Percentiles rank a stretch among this genome's conserved stretches.
Evolutionary conservation across 1,140 invertebrate genomes (phyloP).

Genomic region (Aphidius ervi): DNA sequence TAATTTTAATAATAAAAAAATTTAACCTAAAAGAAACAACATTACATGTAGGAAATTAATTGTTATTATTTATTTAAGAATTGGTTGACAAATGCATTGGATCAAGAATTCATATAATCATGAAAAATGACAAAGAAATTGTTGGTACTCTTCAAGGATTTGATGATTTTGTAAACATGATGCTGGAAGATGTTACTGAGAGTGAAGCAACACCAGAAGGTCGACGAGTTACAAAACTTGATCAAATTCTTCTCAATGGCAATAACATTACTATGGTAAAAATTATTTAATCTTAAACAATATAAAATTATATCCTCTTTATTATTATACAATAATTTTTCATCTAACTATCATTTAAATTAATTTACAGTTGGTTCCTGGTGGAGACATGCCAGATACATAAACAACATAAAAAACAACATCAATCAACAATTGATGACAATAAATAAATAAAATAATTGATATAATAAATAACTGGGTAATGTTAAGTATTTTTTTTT

Average conservation of each 20-base stretch:
- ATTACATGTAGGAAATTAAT: background rate
- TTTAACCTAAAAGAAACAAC: slow-evolving; percentile 37
- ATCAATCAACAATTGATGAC: too few species aligned
- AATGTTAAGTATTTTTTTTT: slow-evolving; percentile 16
- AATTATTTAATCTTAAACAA: slow-evolving; percentile 14
- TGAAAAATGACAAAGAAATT: slow-evolving; percentile 99
- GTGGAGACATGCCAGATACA: slow-evolving; percentile 65
- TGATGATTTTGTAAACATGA: slow-evolving; percentile 99
- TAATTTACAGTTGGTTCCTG: slow-evolving; percentile 61
- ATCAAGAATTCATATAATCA: slow-evolving; percentile 97
- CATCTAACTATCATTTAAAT: slow-evolving; percentile 25
- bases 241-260: slow-evolving; percentile 97
- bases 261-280: slow-evolving; percentile 96
- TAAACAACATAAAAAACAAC: slow-evolving; percentile 27
- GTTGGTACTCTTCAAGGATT: slow-evolving; percentile 96
- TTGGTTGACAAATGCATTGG: slow-evolving; percentile 99
- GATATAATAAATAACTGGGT: slow-evolving; percentile 1
- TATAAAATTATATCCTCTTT: slow-evolving; percentile 6
- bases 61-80: slow-evolving; percentile 60
- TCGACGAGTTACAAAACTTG: slow-evolving; percentile 90
- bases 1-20: slow-evolving; percentile 34
- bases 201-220: slow-evolving; percentile 97
- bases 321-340: slow-evolving; percentile 18
- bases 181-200: slow-evolving; percentile 88
- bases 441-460: slow-evolving; percentile 9